Percentiles rank a stretch among this genome's conserved stretches.
Evolutionary conservation across 2,113 vertebrate genomes (phyloP).

Genomic region (Ailuropoda melanoleuca): DNA sequence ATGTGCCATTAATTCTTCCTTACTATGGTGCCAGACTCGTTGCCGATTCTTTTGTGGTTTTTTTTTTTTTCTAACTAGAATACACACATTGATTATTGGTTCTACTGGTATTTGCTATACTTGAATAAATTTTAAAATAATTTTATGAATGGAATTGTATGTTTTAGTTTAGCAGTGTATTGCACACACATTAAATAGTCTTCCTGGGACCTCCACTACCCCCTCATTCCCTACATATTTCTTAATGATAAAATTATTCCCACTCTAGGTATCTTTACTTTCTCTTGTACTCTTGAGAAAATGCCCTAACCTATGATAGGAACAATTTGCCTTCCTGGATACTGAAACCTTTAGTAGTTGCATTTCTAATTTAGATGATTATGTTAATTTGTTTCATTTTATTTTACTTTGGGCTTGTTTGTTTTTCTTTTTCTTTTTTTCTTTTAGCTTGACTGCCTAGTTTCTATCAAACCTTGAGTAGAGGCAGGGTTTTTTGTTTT

Average conservation of each 20-base stretch:
- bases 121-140: background rate
- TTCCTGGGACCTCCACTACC: background rate
- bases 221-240: background rate
- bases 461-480: conserved; percentile 18
- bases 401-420: background rate
- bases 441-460: background rate
- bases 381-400: background rate
- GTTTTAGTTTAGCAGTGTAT: background rate
- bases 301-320: background rate
- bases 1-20: conserved; percentile 21
- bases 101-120: background rate
- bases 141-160: background rate
- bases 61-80: background rate
- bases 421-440: background rate
- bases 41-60: background rate
- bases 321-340: background rate
- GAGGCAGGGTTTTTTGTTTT: background rate
- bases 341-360: background rate
- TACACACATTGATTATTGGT: background rate
- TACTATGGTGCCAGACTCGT: background rate
- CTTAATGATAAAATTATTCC: background rate
- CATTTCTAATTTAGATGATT: background rate
- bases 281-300: background rate
- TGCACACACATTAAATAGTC: background rate
- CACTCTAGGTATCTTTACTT: background rate